A percentile compares a stretch with the other conserved stretches of the same genome.
Conservation (phyloP, 2,888 invertebrate species). For the Cheilosia urbana region DNA sequence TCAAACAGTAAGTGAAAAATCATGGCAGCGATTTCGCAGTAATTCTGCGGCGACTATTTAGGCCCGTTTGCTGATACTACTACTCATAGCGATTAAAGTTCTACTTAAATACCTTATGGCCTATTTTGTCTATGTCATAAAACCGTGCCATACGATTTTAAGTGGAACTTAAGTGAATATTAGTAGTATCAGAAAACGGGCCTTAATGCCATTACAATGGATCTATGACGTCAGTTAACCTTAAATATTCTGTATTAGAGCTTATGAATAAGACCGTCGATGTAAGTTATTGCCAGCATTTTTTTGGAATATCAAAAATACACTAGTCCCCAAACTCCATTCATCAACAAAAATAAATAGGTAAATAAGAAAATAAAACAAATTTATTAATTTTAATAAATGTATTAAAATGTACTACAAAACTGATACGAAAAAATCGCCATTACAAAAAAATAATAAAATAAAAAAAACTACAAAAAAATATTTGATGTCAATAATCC, state of each 20-base stretch:
- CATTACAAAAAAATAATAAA: slow-evolving; percentile 4
- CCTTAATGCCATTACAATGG: too few relatives aligned
- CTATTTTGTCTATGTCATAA: too few relatives aligned
- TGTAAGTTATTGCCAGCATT: slow-evolving; percentile 10
- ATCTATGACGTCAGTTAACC: too few relatives aligned
- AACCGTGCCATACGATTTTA: too few relatives aligned
- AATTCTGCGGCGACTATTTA: too few relatives aligned
- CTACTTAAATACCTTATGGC: too few relatives aligned
- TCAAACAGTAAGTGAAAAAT: too few relatives aligned
- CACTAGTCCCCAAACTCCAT: neutral
- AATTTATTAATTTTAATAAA: slow-evolving; percentile 11
- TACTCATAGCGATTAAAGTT: too few relatives aligned
- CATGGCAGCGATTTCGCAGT: too few relatives aligned
- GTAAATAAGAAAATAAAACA: neutral
- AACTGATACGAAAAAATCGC: neutral
- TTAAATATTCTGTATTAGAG: neutral
- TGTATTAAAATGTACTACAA: slow-evolving; percentile 5
- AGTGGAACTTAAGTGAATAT: too few relatives aligned
- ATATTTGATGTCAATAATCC: slow-evolving; percentile 30
- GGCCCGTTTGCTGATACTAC: too few relatives aligned
- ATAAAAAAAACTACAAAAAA: slow-evolving; percentile 1
- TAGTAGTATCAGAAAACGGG: too few relatives aligned
- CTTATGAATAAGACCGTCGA: neutral
- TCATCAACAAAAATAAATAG: slow-evolving; percentile 13
- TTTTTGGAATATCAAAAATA: neutral